Evolutionary conservation across 2,888 invertebrate genomes (phyloP).

Genomic region (Trichopoda pennipes): DNA sequence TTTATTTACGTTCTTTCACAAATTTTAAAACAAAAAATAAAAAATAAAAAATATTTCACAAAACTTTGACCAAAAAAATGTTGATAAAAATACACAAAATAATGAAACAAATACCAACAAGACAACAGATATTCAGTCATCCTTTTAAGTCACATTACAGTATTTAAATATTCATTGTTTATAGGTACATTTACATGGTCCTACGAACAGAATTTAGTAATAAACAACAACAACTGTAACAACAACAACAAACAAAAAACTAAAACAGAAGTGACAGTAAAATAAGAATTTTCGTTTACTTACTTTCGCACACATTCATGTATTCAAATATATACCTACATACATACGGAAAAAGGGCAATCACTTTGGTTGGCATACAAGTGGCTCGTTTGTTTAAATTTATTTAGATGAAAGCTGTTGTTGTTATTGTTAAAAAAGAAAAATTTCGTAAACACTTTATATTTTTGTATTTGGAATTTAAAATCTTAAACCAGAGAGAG

Average conservation of each 20-base stretch:
- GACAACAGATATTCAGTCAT: constrained; percentile 29
- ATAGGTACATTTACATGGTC: constrained; percentile 18
- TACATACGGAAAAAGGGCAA: constrained; percentile 8
- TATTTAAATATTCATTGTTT: constrained; percentile 58
- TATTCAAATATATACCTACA: too few relatives aligned
- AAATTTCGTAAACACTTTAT: background rate
- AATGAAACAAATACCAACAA: background rate
- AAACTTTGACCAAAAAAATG: too few relatives aligned
- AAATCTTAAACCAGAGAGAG: constrained; percentile 15
- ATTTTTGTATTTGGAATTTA: constrained; percentile 37
- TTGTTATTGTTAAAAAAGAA: constrained; percentile 32
- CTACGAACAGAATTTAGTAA: constrained; percentile 39
- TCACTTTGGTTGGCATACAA: constrained; percentile 61
- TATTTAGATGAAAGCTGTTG: constrained; percentile 40
- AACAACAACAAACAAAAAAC: constrained; percentile 25
- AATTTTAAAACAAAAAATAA: too few relatives aligned
- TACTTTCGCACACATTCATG: background rate
- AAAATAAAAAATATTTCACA: too few relatives aligned
- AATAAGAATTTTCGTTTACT: constrained; percentile 48
- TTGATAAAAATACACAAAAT: background rate
- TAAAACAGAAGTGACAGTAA: constrained; percentile 57
- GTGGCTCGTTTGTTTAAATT: constrained; percentile 66
- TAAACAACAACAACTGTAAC: constrained; percentile 3
- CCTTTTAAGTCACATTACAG: constrained; percentile 41
- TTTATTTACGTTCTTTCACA: too few relatives aligned